Evolutionary conservation across 1,140 invertebrate species (phyloP).

Genomic region (Parasteatoda tepidariorum): DNA sequence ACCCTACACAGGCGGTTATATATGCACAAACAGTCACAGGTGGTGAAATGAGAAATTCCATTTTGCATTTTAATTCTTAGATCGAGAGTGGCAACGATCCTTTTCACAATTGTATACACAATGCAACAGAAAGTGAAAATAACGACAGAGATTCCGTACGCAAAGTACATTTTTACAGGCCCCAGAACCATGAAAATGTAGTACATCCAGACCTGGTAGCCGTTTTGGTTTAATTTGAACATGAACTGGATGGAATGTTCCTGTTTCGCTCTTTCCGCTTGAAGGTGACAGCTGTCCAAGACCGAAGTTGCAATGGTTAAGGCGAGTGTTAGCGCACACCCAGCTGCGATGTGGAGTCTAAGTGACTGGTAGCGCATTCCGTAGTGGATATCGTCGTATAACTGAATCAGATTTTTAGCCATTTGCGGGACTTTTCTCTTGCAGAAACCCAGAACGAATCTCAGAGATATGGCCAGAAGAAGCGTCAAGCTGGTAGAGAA

Average conservation of each 20-base stretch:
- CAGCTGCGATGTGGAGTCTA: neutral
- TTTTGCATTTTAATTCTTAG: neutral
- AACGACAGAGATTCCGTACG: constrained; percentile 35
- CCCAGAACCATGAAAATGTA: constrained; percentile 29
- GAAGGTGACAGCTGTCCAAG: constrained; percentile 20
- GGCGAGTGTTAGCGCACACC: neutral
- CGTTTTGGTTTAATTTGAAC: constrained; percentile 3
- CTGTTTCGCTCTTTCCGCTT: constrained; percentile 5
- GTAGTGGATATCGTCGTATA: constrained; percentile 26
- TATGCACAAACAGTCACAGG: neutral
- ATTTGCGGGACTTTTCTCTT: constrained; percentile 20
- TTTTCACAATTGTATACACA: constrained; percentile 28
- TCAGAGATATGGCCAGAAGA: constrained; percentile 27
- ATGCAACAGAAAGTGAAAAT: constrained; percentile 32
- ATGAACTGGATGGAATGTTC: constrained; percentile 49
- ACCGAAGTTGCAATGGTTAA: constrained; percentile 4
- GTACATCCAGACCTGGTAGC: constrained; percentile 22
- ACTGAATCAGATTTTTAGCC: constrained; percentile 16
- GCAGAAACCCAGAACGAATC: constrained; percentile 8
- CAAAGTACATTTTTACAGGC: constrained; percentile 52
- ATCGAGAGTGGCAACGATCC: neutral
- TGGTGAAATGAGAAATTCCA: neutral
- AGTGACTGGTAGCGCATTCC: constrained; percentile 23
- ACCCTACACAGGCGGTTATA: constrained; percentile 23
- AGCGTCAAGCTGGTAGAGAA: constrained; percentile 40